phyloP scores from a whole-genome alignment of 2,888 invertebrate species.

The Ellobium chinense region DNA sequence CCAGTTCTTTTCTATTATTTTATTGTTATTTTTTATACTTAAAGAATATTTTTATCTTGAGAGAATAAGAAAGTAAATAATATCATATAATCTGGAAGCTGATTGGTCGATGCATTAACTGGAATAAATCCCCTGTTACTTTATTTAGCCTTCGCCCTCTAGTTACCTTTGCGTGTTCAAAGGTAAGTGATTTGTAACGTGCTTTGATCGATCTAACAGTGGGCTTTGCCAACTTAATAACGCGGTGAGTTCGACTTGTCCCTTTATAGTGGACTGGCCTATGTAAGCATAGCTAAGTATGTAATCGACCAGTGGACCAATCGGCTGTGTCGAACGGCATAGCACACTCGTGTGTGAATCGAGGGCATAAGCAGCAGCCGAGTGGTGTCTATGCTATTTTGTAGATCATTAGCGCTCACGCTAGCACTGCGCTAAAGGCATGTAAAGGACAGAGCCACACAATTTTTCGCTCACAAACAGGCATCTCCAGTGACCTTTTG shows the following conservation, averaged over 20 bases:
- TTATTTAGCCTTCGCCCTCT: constrained; percentile 1
- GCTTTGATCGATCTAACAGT: background rate
- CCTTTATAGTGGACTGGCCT: background rate
- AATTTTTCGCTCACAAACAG: background rate
- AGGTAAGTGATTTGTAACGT: constrained; percentile 32
- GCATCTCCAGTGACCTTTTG: background rate
- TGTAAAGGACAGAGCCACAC: background rate
- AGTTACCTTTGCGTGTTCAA: background rate
- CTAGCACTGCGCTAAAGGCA: constrained; percentile 12
- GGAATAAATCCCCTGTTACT: constrained; percentile 29
- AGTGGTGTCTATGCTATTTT: constrained; percentile 14
- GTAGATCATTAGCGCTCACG: constrained; percentile 26
- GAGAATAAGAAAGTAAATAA: constrained; percentile 12
- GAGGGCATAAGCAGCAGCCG: background rate
- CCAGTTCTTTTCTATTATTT: background rate
- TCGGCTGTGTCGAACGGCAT: constrained; percentile 34
- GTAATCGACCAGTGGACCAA: constrained; percentile 28
- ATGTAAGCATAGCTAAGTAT: constrained; percentile 30
- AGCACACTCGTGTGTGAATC: constrained; percentile 38
- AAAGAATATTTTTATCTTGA: background rate
- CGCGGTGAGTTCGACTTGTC: background rate
- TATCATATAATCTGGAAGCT: background rate
- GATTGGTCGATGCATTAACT: constrained; percentile 33
- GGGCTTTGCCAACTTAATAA: background rate
- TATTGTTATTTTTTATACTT: background rate